Evolutionary conservation across 2,113 vertebrate species (phyloP).

Genomic region (Pongo abelii): DNA sequence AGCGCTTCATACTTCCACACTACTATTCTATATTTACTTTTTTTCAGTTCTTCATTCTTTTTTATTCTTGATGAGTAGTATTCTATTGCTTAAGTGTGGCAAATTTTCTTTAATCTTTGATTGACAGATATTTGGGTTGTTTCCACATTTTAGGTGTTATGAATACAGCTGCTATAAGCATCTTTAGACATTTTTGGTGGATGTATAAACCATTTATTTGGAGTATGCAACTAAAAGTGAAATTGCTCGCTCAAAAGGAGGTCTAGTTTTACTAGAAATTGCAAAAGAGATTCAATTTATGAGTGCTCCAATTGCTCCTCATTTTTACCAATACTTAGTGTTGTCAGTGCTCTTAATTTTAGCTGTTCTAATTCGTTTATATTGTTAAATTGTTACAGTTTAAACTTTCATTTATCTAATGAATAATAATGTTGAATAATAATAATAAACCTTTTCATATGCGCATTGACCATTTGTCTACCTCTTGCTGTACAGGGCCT

Average conservation of each 20-base stretch:
- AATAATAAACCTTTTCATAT: background rate
- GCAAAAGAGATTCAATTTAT: background rate
- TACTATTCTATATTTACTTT: background rate
- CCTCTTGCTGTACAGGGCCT: background rate
- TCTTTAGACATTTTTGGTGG: background rate
- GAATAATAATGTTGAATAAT: background rate
- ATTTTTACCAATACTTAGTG: background rate
- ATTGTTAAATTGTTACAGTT: background rate
- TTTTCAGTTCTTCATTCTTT: background rate
- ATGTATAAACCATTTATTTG: background rate
- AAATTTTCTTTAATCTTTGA: background rate
- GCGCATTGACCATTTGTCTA: background rate
- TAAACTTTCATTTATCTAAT: background rate
- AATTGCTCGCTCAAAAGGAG: background rate
- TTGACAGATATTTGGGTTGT: background rate
- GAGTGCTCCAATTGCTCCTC: background rate
- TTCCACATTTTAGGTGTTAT: background rate
- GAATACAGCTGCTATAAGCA: background rate
- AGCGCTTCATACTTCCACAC: background rate
- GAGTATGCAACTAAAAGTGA: background rate
- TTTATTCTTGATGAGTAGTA: background rate
- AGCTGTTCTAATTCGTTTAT: background rate
- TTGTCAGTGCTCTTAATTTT: background rate
- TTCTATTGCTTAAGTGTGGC: background rate
- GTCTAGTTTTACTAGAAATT: background rate